Evolutionary conservation across 1,140 invertebrate species (phyloP), one percentile per base, ranked within the genome.

Genomic region (Drosophila nikananu): DNA sequence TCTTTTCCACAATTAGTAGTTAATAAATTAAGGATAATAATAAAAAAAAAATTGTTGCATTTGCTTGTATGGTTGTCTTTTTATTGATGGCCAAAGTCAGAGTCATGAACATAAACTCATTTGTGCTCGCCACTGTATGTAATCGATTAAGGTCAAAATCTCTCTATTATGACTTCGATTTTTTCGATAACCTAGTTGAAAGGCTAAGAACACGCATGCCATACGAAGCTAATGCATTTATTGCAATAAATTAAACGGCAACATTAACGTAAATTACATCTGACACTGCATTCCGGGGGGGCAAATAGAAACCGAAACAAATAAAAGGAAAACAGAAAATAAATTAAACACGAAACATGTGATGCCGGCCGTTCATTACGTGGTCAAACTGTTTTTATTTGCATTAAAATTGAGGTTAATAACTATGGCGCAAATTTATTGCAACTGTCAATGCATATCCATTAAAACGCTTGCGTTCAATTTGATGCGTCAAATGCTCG

Each of bases 351-450:
- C 13, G 32, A 73, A 59, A 72, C 52, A 72, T 59, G 51, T 49
- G 44, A 35, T 39, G 41, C 21, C 25, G 25, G 30, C 51, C 68
- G 75, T 49, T 70, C 74, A 76, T 77, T 77, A 70, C 75, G 75
- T 55, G 75, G 64, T 78, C 75, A 78, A 70, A 78, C 74, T 68
- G 71, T 72, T 79, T 84, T 70, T 54, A 71, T 80, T 83, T 77
- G 77, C 71, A 66, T 77, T 80, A 60, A 80, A 84, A 84, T 84
- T 84, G 77, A 84, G 77, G 81, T 84, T 84, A 80, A 84, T 84
- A 84, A 78, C 80, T 82, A 67, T 74, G 46, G 73, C 55, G 74
- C 57, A 77, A 74, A 68, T 77, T 67, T 81, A 78, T 82, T 67
- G 70, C 80, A 78, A 82, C 77, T 83, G 77, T 80, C 71, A 83